phyloP scores from a whole-genome alignment of 2,888 invertebrate genomes.

The Anaspis maculata region DNA sequence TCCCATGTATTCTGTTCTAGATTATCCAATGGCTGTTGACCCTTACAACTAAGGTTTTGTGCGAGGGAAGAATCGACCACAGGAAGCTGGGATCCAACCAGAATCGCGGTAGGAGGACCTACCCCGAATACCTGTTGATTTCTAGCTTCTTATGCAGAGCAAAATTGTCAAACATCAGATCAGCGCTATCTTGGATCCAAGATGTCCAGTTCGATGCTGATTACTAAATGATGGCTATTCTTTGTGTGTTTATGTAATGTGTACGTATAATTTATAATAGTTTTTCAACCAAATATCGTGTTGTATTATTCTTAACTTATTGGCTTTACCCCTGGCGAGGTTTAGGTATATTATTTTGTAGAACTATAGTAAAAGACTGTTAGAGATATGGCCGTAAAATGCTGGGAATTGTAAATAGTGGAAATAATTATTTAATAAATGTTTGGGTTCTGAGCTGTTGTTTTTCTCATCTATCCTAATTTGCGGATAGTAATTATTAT shows the following conservation, averaged over 20 bases:
- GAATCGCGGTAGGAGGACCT: constrained; percentile 49
- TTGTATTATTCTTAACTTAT: neutral
- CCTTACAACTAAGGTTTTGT: constrained; percentile 65
- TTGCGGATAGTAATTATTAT: too few relatives aligned
- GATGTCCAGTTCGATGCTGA: constrained; percentile 27
- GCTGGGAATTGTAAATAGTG: too few relatives aligned
- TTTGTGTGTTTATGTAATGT: too few relatives aligned
- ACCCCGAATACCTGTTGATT: constrained; percentile 64
- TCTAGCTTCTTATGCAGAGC: constrained; percentile 60
- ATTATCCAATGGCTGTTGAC: constrained; percentile 68
- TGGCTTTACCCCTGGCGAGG: neutral
- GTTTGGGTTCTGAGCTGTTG: too few relatives aligned
- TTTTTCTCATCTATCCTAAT: too few relatives aligned
- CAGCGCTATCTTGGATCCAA: constrained; percentile 59
- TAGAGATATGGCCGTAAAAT: constrained; percentile 1
- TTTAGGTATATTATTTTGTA: neutral
- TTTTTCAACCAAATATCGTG: too few relatives aligned
- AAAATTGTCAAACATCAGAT: constrained; percentile 51
- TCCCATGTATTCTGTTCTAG: constrained; percentile 42
- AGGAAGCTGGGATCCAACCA: constrained; percentile 10
- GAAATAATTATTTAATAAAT: too few relatives aligned
- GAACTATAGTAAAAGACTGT: too few relatives aligned
- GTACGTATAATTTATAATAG: too few relatives aligned
- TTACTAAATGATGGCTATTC: constrained; percentile 6
- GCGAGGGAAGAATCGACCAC: constrained; percentile 46